Evolutionary conservation across 2,888 invertebrate genomes (phyloP), one percentile per base, ranked within the genome.

Genomic region (Loripinus fragilis): DNA sequence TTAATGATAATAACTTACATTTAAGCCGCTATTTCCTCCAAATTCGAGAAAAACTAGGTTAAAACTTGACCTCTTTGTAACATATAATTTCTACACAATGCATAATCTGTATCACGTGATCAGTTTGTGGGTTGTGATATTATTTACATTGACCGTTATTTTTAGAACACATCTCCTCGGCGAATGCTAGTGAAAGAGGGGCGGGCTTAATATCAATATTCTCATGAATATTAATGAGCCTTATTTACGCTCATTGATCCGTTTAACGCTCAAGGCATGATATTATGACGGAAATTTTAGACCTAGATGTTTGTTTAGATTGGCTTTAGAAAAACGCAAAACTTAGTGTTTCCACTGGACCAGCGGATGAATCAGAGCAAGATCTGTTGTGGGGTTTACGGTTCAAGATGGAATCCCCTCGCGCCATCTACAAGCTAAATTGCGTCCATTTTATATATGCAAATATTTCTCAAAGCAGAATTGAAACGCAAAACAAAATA

Each of bases 81-180:
- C 25, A 33, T 28, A 60, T 60, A 60, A 33, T 55, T 55, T 55
- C 28, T 20, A 30, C 25, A 60, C 60, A 30, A 30, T 33, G n/a
- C 23, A 33, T 52, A 52, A 28, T 17, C 30, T 60, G 33, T 45
- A 65, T 85, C 87, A 87, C 87, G 85, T 87, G 88, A 87, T 77
- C 48, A 70, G 68, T 76, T 60, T 74, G 71, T 81, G 76, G 76
- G 78, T 75, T 68, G 70, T 73, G 78, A 75, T 83, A 80, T 85
- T 86, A 85, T 86, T 85, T 88, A 83, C 87, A 80, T 74, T 66
- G 74, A 60, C 41, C 67, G 83, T 70, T 83, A 83, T 83, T 83
- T 83, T 78, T 83, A 83, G 83, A 75, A 80, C 70, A 25, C 71
- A 76, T 72, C 25, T 50, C 50, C 23, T 0, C 55, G 55, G 48